A percentile compares a stretch with the other conserved stretches of the same genome.
Evolutionary conservation across 1,140 invertebrate genomes (phyloP).

Genomic region (Drosophila carrolli): DNA sequence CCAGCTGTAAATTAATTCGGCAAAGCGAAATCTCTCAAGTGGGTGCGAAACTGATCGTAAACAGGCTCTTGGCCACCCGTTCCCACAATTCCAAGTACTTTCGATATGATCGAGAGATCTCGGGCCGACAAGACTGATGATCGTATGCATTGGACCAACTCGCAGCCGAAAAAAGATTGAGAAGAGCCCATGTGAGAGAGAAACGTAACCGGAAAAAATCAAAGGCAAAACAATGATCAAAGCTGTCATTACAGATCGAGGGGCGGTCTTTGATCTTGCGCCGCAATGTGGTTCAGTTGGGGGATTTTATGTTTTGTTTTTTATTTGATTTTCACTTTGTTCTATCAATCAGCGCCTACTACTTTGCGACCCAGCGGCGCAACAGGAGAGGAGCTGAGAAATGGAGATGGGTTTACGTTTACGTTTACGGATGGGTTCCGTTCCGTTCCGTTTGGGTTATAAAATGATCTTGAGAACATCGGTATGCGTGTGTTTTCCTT

Average conservation of each 20-base stretch:
- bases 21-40: constrained; percentile 60
- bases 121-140: constrained; percentile 33
- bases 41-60: constrained; percentile 71
- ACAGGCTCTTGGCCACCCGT: constrained; percentile 23
- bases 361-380: constrained; percentile 63
- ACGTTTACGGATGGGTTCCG: constrained; percentile 16
- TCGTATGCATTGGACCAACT: constrained; percentile 27
- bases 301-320: constrained; percentile 77
- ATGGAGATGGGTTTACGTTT: constrained; percentile 23
- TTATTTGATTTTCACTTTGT: constrained; percentile 83
- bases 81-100: constrained; percentile 40
- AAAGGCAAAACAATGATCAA: constrained; percentile 84
- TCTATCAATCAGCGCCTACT: constrained; percentile 82
- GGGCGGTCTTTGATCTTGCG: constrained; percentile 78
- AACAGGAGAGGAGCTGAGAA: constrained; percentile 24
- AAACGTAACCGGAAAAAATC: constrained; percentile 77
- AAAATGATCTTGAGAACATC: constrained; percentile 66
- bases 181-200: constrained; percentile 24
- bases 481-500: constrained; percentile 56
- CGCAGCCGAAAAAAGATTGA: constrained; percentile 19
- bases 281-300: constrained; percentile 61
- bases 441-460: constrained; percentile 27
- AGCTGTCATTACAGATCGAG: constrained; percentile 83
- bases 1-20: constrained; percentile 40
- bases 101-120: constrained; percentile 24